Evolutionary conservation across 2,797 vertebrate genomes (phyloP), one percentile per base, ranked within the genome.

Genomic region (Eurystomus glaucurus): DNA sequence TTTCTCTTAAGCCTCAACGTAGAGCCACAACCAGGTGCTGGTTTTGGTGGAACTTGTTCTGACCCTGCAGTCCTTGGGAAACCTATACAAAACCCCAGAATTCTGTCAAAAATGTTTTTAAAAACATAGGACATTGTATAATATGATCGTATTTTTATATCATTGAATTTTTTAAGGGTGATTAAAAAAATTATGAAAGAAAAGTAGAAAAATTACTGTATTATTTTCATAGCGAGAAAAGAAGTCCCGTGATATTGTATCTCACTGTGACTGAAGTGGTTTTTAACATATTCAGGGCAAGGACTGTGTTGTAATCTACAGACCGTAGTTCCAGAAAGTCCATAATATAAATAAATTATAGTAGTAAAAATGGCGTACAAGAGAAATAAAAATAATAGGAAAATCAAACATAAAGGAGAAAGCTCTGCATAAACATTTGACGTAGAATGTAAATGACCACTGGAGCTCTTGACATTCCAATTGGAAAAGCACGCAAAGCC

Each of bases 201-300:
- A 11, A 55, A 48, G 13, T 43, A 50, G 48, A 58, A 85, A 86
- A 71, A 72, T 18, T 55, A 15, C 15, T 2, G 1, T 29, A 64
- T 3, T 25, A 41, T 15, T 78, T 84, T 57, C 22, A 72, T 29
- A 84, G 10, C 35, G 46, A 89, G 84, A 88, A 62, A 16, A 29
- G 2, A 2, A 86, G 62, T 51, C 11, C 71, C 60, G 3, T 39
- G 75, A 23, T 7, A n/a, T 29, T 43, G 6, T 51, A 29, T 68
- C 7, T 84, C 23, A 23, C 19, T 77, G 46, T 0, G 0, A 39
- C 10, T 78, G 25, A 78, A 3, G 15, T 54, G 14, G 1, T n/a
- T 90, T 93, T 71, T 69, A 55, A 45, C 25, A 61, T 29, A 6
- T 83, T 83, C 66, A 33, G 12, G 21, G 10, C 14, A 77, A 82